A percentile compares a stretch with the other conserved stretches of the same genome.
Conservation (phyloP, 1,140 invertebrate genomes). For the Apis cerana region DNA sequence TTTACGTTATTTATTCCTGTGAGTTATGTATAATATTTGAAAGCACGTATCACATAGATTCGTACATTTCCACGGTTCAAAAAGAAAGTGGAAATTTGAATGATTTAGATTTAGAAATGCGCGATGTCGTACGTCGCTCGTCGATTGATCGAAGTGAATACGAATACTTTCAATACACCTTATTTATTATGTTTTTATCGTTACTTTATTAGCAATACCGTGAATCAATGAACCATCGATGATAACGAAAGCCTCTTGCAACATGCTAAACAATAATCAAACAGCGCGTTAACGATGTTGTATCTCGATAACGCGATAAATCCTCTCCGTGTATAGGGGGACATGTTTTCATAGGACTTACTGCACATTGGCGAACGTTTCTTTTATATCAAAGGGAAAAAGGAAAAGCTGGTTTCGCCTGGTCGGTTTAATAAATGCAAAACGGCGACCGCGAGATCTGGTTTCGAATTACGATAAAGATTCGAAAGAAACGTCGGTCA, state of each 20-base stretch:
- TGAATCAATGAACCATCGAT: neutral
- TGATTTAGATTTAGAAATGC: no score
- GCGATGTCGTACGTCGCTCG: no score
- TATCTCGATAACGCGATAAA: constrained; percentile 1
- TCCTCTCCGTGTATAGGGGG: neutral
- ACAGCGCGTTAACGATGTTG: neutral
- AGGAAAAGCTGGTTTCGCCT: neutral
- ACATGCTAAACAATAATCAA: constrained; percentile 10
- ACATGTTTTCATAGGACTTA: neutral
- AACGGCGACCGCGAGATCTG: constrained; percentile 12
- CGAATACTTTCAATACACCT: no score
- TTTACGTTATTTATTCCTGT: no score
- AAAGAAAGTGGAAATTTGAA: no score
- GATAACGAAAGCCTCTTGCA: neutral
- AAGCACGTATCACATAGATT: no score
- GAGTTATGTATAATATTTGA: no score
- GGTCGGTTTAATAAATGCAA: neutral
- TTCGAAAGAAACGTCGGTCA: neutral
- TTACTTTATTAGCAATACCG: neutral
- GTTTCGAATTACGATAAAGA: constrained; percentile 8
- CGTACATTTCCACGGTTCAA: no score
- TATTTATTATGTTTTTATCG: no score
- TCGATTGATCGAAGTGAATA: no score
- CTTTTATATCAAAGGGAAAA: neutral
- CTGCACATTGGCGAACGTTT: neutral